A percentile compares a stretch with the other conserved stretches of the same genome.
These are phyloP conservation scores for Chloroclystis v-ata DNA, from an alignment of 2,888 invertebrate species.

Conservation along the genomic window DNA sequence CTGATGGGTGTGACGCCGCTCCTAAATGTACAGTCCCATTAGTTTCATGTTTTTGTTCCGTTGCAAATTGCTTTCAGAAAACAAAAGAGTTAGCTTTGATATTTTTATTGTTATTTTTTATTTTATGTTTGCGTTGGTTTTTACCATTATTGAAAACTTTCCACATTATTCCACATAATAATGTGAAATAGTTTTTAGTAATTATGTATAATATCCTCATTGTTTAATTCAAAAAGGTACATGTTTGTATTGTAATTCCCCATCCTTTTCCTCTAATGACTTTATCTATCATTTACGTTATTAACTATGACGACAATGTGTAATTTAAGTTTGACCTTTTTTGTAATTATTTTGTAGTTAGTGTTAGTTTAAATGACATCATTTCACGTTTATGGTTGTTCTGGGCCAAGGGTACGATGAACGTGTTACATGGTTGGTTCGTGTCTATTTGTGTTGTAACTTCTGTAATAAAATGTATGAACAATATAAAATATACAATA, in stretches of 20 bases:
- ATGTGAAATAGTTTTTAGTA: too few relatives aligned
- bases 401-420: slow-evolving; percentile 26
- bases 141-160: too few relatives aligned
- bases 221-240: too few relatives aligned
- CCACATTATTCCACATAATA: too few relatives aligned
- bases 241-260: too few relatives aligned
- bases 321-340: slow-evolving; percentile 12
- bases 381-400: slow-evolving; percentile 22
- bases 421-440: not conserved
- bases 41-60: slow-evolving; percentile 46
- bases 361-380: slow-evolving; percentile 29
- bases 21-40: slow-evolving; percentile 67
- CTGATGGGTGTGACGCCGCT: slow-evolving; percentile 48
- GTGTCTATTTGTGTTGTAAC: too few relatives aligned
- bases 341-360: slow-evolving; percentile 16
- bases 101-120: not conserved
- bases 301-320: slow-evolving; percentile 8
- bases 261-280: not conserved
- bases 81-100: slow-evolving; percentile 4
- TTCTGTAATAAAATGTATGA: too few relatives aligned
- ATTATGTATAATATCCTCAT: too few relatives aligned
- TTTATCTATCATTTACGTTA: not conserved
- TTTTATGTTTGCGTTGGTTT: too few relatives aligned
- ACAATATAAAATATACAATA: too few relatives aligned
- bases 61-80: slow-evolving; percentile 9